Base-by-base conservation (phyloP, 1,140 invertebrate genomes). In the Scylla paramamosain region DNA sequence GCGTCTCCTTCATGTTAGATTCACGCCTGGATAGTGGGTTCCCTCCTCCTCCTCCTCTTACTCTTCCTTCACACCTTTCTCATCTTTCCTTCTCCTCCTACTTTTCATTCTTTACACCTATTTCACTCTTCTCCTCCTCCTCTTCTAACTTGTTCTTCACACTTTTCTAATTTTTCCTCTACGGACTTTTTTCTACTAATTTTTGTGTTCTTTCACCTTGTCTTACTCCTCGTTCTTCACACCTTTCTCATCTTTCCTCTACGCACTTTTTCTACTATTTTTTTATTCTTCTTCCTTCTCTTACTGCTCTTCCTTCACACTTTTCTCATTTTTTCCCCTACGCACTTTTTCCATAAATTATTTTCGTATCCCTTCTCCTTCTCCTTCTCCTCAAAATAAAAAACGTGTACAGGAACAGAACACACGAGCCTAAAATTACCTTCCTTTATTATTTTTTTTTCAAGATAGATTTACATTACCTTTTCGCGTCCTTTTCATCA, bases 31-130 rank as follows among this genome's bases (percentile, higher is more conserved):
- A n/a, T 77, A 77, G 20, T n/a, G 25, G 6, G 67, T 77, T 28
- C 87, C 87, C 29, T 88, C 46, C 87, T 48, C 87, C 46, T 48
- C 87, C 87, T 88, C 46, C 29, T 31, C 87, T 28, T 88, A 20
- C 29, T n/a, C n/a, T 28, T 88, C 87, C 14, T 48, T 25, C 12
- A 20, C 46, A 20, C 25, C n/a, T 28, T 48, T 8, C 46, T 88
- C 20, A 4, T 48, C 87, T 10, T 39, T 39, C n/a, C n/a, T 20
- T 20, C 39, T 39, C 12, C 84, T 39, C n/a, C 39, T 88, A 20
- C 29, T n/a, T 10, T 28, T 88, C 87, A n/a, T n/a, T n/a, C 14
- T 48, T 25, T 3, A 20, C 46, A 20, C 25, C n/a, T 28, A 16
- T 8, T 25, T 88, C 20, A 4, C 87, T 10, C 6, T 39, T 20